These are phyloP conservation scores for Hirtodrosophila histrioides DNA, from an alignment of 2,888 invertebrate genomes.

Conservation along the genomic window DNA sequence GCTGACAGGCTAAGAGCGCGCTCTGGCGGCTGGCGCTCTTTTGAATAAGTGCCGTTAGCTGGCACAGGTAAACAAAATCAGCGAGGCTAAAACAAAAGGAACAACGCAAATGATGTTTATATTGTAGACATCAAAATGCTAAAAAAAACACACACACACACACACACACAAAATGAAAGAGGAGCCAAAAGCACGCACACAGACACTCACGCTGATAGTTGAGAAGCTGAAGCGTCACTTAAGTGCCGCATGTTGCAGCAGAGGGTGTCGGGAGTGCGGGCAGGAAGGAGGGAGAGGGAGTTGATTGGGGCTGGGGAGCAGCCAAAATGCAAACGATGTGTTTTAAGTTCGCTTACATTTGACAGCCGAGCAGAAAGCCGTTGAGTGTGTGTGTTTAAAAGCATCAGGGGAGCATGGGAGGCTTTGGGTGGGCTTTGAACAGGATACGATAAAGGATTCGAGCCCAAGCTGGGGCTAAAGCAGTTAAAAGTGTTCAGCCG, in stretches of 20 bases:
- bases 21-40: slow-evolving; percentile 13
- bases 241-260: slow-evolving; percentile 57
- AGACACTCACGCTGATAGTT: slow-evolving; percentile 64
- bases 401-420: slow-evolving; percentile 55
- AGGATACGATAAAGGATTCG: slow-evolving; percentile 32
- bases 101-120: slow-evolving; percentile 78
- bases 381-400: slow-evolving; percentile 71
- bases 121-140: slow-evolving; percentile 71
- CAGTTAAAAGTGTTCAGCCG: slow-evolving; percentile 50
- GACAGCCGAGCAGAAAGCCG: slow-evolving; percentile 66
- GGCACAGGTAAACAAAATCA: slow-evolving; percentile 77
- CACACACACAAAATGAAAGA: slow-evolving; percentile 32
- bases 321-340: slow-evolving; percentile 76
- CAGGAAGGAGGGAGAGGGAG: background rate
- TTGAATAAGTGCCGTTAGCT: slow-evolving; percentile 47
- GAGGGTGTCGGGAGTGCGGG: background rate
- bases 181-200: slow-evolving; percentile 62
- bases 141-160: slow-evolving; percentile 35
- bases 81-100: slow-evolving; percentile 74
- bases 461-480: slow-evolving; percentile 17
- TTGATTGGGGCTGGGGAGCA: background rate
- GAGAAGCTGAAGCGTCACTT: slow-evolving; percentile 77
- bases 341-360: slow-evolving; percentile 80
- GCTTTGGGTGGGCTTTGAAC: slow-evolving; percentile 49
- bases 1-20: slow-evolving; percentile 35